Conservation (phyloP, 2,797 vertebrate species). For the Centroberyx gerrardi region DNA sequence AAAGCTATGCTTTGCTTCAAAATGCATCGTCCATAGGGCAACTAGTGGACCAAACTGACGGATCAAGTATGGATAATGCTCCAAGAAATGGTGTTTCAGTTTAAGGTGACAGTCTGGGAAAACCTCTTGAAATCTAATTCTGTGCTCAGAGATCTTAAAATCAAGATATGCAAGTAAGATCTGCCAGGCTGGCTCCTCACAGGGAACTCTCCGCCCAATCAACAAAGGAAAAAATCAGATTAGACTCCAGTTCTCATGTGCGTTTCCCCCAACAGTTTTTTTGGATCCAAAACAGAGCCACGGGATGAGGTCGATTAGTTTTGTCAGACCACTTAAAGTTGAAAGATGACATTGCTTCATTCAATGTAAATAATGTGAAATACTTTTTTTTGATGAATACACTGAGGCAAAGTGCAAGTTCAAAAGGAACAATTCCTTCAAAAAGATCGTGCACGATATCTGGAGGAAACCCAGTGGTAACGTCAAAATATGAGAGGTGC, state of each 20-base stretch:
- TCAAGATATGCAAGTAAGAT: constrained; percentile 46
- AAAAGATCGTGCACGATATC: constrained; percentile 40
- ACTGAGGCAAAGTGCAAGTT: constrained; percentile 34
- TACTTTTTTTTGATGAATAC: constrained; percentile 32
- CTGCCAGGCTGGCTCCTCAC: constrained; percentile 46
- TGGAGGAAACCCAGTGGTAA: constrained; percentile 27
- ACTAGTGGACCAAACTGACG: constrained; percentile 32
- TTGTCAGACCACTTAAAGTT: constrained; percentile 43
- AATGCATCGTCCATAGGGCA: constrained; percentile 35
- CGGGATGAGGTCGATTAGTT: constrained; percentile 44
- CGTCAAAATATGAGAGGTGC: constrained; percentile 36
- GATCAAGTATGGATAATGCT: constrained; percentile 47
- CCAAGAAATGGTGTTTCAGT: constrained; percentile 41
- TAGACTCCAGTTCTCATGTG: constrained; percentile 49
- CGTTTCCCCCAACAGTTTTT: constrained; percentile 39
- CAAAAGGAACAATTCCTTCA: constrained; percentile 40
- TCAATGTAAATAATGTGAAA: constrained; percentile 34
- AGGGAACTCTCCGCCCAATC: constrained; percentile 34
- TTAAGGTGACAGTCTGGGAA: constrained; percentile 26
- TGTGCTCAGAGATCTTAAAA: constrained; percentile 50
- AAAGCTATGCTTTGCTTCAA: constrained; percentile 55
- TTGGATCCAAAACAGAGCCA: constrained; percentile 25
- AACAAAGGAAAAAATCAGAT: constrained; percentile 38
- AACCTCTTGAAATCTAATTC: constrained; percentile 50
- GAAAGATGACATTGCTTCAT: constrained; percentile 38